Conservation (phyloP, 2,888 invertebrate genomes). For the Cephus rjabovi region DNA sequence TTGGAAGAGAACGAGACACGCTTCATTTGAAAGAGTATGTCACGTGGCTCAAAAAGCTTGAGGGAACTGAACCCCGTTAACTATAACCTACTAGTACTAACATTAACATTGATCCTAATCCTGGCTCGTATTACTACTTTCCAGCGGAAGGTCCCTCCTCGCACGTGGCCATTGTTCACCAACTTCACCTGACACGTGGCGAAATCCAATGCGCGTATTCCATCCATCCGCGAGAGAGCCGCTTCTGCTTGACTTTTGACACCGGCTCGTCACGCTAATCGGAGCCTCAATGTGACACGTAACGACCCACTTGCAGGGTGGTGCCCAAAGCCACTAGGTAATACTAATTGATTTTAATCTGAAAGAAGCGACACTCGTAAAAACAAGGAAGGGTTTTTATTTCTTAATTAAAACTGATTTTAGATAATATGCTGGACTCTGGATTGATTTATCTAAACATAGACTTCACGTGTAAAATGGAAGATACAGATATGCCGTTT, state of each 20-base stretch:
- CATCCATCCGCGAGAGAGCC: not conserved
- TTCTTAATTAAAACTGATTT: not conserved
- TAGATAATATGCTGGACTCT: not conserved
- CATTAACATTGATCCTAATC: not conserved
- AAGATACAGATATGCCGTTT: not conserved
- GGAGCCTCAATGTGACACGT: not conserved
- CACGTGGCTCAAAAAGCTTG: not conserved
- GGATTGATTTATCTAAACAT: not conserved
- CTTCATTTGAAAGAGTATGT: not conserved
- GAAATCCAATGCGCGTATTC: slow-evolving; percentile 40
- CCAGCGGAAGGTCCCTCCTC: not conserved
- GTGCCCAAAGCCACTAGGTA: not conserved
- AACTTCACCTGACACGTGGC: slow-evolving; percentile 62
- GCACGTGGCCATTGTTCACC: slow-evolving; percentile 52
- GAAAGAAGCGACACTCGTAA: not conserved
- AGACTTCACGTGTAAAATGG: not conserved
- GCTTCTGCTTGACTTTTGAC: slow-evolving; percentile 52
- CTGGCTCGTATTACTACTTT: not conserved
- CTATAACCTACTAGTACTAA: not conserved
- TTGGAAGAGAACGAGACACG: not conserved
- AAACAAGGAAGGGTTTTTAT: not conserved
- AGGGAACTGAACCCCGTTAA: not conserved
- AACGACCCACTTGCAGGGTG: not conserved
- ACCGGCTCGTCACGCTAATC: slow-evolving; percentile 19
- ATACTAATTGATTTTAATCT: not conserved